Base-by-base conservation (phyloP, 2,797 vertebrate genomes). In the Dromococcyx pavoninus region DNA sequence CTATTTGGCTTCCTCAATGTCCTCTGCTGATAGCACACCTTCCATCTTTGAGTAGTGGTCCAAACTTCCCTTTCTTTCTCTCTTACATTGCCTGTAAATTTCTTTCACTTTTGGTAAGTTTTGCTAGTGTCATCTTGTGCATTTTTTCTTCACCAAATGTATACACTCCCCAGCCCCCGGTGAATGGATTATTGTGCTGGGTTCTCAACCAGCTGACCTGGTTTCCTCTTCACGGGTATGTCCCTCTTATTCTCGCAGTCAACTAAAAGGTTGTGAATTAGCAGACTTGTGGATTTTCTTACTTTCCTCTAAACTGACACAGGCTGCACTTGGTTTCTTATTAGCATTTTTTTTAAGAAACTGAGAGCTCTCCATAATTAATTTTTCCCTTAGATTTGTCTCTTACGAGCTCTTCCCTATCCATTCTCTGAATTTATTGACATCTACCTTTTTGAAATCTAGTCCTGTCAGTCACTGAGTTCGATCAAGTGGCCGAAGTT, bases 81-180 rank as follows among this genome's bases (percentile, higher is more conserved):
- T 71, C 50, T 77, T 67, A 57, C 25, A 51, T 43, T 64, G 53
- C 3, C 22, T 6, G 4, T 58, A 62, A 22, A 30, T 70, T 57
- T 88, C 10, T 77, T 65, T 81, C 54, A 76, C 19, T 79, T 86
- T 25, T 81, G 30, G 0, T n/a, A 71, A 65, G 37, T 65, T 78
- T 90, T 84, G 7, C 62, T 72, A 17, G 25, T 53, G 86, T 33
- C 22, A 65, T 37, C 41, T 69, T 83, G 16, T 33, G 32, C 6
- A 35, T 61, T 88, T 76, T 74, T 10, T 80, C 54, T 61, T 88
- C 76, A 39, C 8, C 25, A 53, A 54, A 27, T 72, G 22, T 30
- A 32, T n/a, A 25, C 4, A 67, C 1, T 8, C 5, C 9, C 3
- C 2, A 8, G 2, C 3, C 7, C 3, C 5, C 11, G 27, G 56